Base-by-base conservation (phyloP, 2,797 vertebrate species). In the Myotis daubentonii region DNA sequence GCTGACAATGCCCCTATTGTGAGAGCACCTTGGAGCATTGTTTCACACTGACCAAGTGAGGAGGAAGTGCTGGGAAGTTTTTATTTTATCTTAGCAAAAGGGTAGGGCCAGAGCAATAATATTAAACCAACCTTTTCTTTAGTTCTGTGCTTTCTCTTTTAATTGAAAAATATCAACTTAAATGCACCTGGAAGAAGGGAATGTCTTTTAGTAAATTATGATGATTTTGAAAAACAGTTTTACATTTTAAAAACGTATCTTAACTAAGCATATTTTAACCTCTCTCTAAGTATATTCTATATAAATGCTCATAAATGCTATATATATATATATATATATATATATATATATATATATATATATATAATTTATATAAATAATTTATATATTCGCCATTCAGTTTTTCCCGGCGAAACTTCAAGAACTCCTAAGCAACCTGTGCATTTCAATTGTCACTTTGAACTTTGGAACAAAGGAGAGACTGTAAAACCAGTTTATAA, bases 401-500 rank as follows among this genome's bases (percentile, higher is more conserved):
- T 94, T 96, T 97, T 97, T 98, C 85, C 91, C 98, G 88, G 85
- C 96, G 96, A 97, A 98, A 96, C 91, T 94, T 97, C 96, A 97
- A 96, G 95, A 98, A 98, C 96, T 97, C 97, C 92, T 96, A 97
- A 98, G 98, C 97, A 98, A 98, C 98, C 97, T 98, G 97, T 97
- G 97, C 97, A 94, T 98, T 98, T 98, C 98, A 98, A 98, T 98
- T 98, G 98, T 98, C 98, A 98, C 98, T 99, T 98, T 98, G 98
- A 98, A 98, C 98, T 98, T 97, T 96, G 97, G 97, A 99, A 98
- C 98, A 99, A 99, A 99, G 98, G 97, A 93, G 97, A 98, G 98
- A 98, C 98, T 99, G 98, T 98, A 98, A 98, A 98, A 98, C 96
- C 95, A 98, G 98, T 98, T 98, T 98, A 98, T 98, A 98, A 98